A percentile compares a stretch with the other conserved stretches of the same genome.
Evolutionary conservation across 2,797 vertebrate genomes (phyloP).

Genomic region (Propithecus perrieri): DNA sequence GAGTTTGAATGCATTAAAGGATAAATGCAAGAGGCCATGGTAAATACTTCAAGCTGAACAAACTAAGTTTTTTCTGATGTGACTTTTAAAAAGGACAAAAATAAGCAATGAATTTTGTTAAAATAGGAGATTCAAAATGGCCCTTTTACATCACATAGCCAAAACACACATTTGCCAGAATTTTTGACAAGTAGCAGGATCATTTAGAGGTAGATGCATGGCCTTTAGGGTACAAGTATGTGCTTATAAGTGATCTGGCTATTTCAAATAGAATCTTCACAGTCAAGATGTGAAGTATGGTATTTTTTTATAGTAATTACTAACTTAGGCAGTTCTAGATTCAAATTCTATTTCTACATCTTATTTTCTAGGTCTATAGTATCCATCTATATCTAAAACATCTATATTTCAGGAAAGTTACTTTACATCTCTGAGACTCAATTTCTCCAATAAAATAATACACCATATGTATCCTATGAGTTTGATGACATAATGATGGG

Average conservation of each 20-base stretch:
- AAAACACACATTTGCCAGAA: neutral
- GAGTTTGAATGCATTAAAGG: neutral
- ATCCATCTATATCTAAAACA: neutral
- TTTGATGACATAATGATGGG: neutral
- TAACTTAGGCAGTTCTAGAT: neutral
- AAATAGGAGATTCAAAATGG: neutral
- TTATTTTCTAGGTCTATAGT: neutral
- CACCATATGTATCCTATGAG: neutral
- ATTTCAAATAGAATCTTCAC: neutral
- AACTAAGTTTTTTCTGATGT: neutral
- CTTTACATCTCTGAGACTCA: neutral
- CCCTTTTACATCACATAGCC: neutral
- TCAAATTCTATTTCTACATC: neutral
- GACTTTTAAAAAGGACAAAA: neutral
- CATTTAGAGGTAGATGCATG: neutral
- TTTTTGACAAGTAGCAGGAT: neutral
- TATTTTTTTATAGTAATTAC: neutral
- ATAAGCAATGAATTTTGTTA: neutral
- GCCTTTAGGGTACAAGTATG: neutral
- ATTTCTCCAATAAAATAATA: neutral
- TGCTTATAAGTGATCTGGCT: neutral
- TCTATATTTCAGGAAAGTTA: neutral
- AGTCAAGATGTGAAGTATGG: neutral
- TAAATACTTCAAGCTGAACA: neutral
- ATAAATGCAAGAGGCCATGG: neutral